phyloP scores from a whole-genome alignment of 2,113 vertebrate species.

The Cephalopterus ornatus region DNA sequence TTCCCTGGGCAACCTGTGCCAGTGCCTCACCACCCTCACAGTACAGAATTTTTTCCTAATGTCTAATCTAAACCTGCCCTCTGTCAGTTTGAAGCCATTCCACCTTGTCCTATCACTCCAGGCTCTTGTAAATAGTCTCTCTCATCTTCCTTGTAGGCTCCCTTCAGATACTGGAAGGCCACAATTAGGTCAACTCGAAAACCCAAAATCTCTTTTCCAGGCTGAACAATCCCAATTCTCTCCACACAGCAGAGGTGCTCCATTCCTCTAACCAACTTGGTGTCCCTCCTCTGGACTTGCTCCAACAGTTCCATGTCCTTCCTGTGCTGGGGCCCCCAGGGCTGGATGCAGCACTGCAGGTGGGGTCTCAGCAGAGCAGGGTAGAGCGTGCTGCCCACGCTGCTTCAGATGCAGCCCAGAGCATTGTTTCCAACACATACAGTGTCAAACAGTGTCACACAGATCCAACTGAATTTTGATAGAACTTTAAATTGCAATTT shows the following conservation, averaged over 20 bases:
- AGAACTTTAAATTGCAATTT: background rate
- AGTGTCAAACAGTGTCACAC: background rate
- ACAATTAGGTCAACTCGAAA: background rate
- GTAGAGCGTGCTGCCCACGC: background rate
- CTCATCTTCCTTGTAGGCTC: background rate
- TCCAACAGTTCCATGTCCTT: background rate
- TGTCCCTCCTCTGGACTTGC: background rate
- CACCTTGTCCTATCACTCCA: background rate
- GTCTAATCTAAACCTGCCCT: rapidly evolving
- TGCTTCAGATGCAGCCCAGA: background rate
- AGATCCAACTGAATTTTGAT: background rate
- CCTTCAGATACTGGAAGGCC: background rate
- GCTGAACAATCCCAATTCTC: background rate
- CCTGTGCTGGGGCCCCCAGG: background rate
- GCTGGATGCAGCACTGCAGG: background rate
- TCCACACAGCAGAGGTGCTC: background rate
- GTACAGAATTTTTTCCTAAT: background rate
- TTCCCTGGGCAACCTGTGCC: background rate
- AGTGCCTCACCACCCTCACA: background rate
- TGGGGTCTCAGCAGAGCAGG: background rate
- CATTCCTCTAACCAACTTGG: background rate
- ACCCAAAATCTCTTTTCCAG: background rate
- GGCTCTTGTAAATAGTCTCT: background rate
- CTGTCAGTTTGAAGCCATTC: background rate
- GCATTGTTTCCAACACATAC: rapidly evolving